Percentiles rank a stretch among this genome's conserved stretches.
Evolutionary conservation across 2,797 vertebrate genomes (phyloP).

Genomic region (Ambastaia sidthimunki): DNA sequence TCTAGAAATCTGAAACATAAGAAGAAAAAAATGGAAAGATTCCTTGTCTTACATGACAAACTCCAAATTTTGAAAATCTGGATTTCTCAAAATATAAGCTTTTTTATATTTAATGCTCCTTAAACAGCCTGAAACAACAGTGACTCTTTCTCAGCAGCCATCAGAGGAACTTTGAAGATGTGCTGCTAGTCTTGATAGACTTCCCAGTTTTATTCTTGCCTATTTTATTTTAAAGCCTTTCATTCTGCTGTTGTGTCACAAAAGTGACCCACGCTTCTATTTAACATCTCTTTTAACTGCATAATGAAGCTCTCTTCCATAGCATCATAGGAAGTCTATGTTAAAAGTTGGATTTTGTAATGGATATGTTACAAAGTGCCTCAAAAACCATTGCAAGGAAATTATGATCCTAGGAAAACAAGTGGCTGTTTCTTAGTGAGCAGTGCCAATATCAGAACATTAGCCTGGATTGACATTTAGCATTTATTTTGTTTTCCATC

Average conservation of each 20-base stretch:
- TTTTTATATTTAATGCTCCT: slow-evolving; percentile 12
- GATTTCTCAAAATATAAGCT: background rate
- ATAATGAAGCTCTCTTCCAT: slow-evolving; percentile 66
- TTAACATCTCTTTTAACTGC: slow-evolving; percentile 65
- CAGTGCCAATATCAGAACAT: background rate
- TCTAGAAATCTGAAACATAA: background rate
- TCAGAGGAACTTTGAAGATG: slow-evolving; percentile 46
- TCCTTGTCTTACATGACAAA: slow-evolving; percentile 4
- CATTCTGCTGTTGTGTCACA: slow-evolving; percentile 68
- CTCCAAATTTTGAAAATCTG: background rate
- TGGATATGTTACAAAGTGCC: slow-evolving; percentile 30
- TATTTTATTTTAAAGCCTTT: slow-evolving; percentile 71
- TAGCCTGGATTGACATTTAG: slow-evolving; percentile 23
- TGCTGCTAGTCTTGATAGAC: slow-evolving; percentile 55
- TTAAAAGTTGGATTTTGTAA: slow-evolving; percentile 46
- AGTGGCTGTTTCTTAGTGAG: slow-evolving; percentile 2
- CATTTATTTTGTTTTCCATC: slow-evolving; percentile 42
- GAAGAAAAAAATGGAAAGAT: background rate
- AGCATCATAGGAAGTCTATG: slow-evolving; percentile 34
- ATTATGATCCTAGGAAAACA: slow-evolving; percentile 13
- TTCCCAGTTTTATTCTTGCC: slow-evolving; percentile 65
- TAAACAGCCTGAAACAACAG: slow-evolving; percentile 28
- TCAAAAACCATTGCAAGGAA: background rate
- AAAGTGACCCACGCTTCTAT: slow-evolving; percentile 70
- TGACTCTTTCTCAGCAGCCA: slow-evolving; percentile 59